Evolutionary conservation across 2,113 vertebrate genomes (phyloP), one percentile per base, ranked within the genome.

Genomic region (Ovis aries): DNA sequence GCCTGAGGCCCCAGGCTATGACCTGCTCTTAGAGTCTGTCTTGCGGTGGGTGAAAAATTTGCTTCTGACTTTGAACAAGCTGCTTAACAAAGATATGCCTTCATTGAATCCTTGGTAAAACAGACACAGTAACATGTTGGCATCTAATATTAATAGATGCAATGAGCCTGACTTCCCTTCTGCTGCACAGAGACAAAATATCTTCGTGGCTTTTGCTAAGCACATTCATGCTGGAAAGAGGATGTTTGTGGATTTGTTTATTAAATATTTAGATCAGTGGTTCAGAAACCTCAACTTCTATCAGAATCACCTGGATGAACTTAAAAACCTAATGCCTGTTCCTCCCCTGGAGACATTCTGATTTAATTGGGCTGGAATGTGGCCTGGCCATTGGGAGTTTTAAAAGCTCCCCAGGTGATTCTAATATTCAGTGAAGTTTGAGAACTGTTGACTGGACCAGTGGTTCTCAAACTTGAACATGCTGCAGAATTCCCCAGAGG

Each of bases 241-340:
- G 92, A 29, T 80, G 33, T 48, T 55, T 96, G 88, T 43, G 82
- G 90, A 45, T 95, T 83, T 59, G 36, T 53, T 55, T 81, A 92
- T 92, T 81, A 97, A 98, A 94, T 88, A 96, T 97, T 97, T 86
- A 96, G 88, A 92, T 59, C 16, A 43, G n/a, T 94, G 90, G 71
- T 96, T 94, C 40, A 5, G 19, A 94, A 5, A 15, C 36, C 36
- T 92, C 62, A 7, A 12, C 2, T 12, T 45, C 78, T 81, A 95
- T 94, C 53, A 77, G 84, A 80, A 50, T 87, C 27, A 74, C 92
- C n/a, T 81, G 23, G 74, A 62, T 82, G 36, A 64, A 85, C 53
- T 87, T 90, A 55, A 29, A 91, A 89, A 88, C 84, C 53, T 15
- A 17, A 67, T 23, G 23, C 71, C 48, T 31, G 87, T 50, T 21